These are phyloP conservation scores for Hyperoplus immaculatus DNA, from an alignment of 2,797 vertebrate species.

Conservation along the genomic window DNA sequence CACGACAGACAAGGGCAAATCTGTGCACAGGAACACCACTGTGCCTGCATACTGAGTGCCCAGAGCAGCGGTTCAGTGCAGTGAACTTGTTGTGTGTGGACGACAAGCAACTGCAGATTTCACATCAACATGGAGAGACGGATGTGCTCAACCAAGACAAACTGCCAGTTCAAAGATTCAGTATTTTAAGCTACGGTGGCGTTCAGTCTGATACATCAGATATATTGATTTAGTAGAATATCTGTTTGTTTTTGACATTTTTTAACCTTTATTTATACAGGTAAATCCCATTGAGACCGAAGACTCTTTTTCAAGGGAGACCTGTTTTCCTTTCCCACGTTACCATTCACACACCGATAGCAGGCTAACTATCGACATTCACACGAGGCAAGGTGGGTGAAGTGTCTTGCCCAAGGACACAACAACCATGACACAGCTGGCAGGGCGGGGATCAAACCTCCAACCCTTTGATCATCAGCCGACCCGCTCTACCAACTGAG, in stretches of 20 bases:
- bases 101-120: slow-evolving; percentile 49
- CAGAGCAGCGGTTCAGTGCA: slow-evolving; percentile 59
- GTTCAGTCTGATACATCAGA: slow-evolving; percentile 16
- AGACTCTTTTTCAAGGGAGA: too few relatives aligned
- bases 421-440: too few relatives aligned
- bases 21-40: slow-evolving; percentile 49
- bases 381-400: too few relatives aligned
- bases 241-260: slow-evolving; percentile 37
- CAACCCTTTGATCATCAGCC: too few relatives aligned
- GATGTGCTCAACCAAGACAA: slow-evolving; percentile 55
- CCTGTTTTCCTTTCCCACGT: too few relatives aligned
- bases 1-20: slow-evolving; percentile 59
- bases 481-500: too few relatives aligned
- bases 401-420: too few relatives aligned
- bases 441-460: too few relatives aligned
- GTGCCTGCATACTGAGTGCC: slow-evolving; percentile 47
- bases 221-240: slow-evolving; percentile 35
- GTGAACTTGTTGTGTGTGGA: slow-evolving; percentile 61
- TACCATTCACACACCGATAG: too few relatives aligned
- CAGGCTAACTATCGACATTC: too few relatives aligned
- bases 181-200: slow-evolving; percentile 41
- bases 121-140: slow-evolving; percentile 63
- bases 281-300: too few relatives aligned
- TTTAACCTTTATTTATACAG: too few relatives aligned
- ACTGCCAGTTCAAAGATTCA: slow-evolving; percentile 29